phyloP scores from a whole-genome alignment of 1,140 invertebrate species.

The Drosophila pseudoananassae region DNA sequence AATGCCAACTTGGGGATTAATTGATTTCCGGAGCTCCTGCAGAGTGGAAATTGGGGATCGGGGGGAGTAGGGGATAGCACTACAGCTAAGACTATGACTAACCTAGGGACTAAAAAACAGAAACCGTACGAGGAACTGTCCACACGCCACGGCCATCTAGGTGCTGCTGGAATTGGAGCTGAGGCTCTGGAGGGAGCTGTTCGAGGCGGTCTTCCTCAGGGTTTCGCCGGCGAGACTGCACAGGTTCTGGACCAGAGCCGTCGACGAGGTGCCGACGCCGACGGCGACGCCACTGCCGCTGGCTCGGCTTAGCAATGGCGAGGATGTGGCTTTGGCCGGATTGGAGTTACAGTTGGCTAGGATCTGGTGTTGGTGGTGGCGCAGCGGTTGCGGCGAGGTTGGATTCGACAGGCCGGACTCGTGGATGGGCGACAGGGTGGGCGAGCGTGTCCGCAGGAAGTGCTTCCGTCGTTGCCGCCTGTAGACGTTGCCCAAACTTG shows the following conservation, averaged over 20 bases:
- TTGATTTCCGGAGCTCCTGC: conserved; percentile 27
- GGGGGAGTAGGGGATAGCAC: background rate
- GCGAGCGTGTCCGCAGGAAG: conserved; percentile 85
- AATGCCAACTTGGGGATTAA: conserved; percentile 28
- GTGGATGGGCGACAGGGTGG: conserved; percentile 88
- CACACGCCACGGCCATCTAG: conserved; percentile 29
- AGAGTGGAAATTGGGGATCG: background rate
- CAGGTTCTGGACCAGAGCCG: conserved; percentile 59
- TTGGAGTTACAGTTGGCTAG: conserved; percentile 47
- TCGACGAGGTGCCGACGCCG: conserved; percentile 29
- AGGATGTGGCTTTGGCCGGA: conserved; percentile 53
- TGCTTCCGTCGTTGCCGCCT: conserved; percentile 84
- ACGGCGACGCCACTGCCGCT: conserved; percentile 1
- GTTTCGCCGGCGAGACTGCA: conserved; percentile 61
- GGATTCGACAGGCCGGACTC: conserved; percentile 91
- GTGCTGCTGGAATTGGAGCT: conserved; percentile 78
- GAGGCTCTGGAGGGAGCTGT: conserved; percentile 72
- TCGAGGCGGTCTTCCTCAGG: conserved; percentile 66
- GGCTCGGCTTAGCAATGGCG: conserved; percentile 43
- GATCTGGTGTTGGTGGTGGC: conserved; percentile 26
- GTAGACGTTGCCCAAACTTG: conserved; percentile 66
- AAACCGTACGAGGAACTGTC: conserved; percentile 57
- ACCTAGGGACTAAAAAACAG: conserved; percentile 55
- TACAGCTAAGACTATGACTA: conserved; percentile 41
- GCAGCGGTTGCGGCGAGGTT: conserved; percentile 86